phyloP scores from a whole-genome alignment of 2,797 vertebrate species.

The Catostomus latipinnis region DNA sequence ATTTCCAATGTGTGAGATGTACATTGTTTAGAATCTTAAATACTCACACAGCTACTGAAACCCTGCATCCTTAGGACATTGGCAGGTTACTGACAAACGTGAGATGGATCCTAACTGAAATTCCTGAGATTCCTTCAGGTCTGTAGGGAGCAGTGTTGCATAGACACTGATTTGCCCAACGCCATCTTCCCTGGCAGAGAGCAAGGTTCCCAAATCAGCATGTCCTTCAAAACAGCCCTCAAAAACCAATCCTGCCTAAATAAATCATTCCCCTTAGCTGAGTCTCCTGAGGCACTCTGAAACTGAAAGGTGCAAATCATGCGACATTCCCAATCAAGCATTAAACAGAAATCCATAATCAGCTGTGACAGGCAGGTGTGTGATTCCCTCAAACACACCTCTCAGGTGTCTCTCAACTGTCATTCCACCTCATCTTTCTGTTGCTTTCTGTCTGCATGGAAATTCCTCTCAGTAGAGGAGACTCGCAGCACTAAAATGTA shows the following conservation, averaged over 20 bases:
- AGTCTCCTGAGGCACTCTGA: constrained; percentile 61
- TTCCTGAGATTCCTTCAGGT: constrained; percentile 33
- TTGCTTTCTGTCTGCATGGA: constrained; percentile 55
- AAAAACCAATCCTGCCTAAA: constrained; percentile 49
- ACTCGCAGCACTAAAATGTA: constrained; percentile 32
- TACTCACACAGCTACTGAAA: too few relatives aligned
- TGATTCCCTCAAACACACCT: constrained; percentile 63
- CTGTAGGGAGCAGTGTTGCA: constrained; percentile 73
- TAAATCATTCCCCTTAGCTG: constrained; percentile 60
- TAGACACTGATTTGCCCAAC: constrained; percentile 48
- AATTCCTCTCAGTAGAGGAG: constrained; percentile 55
- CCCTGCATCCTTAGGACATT: too few relatives aligned
- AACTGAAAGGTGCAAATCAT: constrained; percentile 40
- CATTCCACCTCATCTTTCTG: constrained; percentile 59
- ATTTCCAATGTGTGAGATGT: too few relatives aligned
- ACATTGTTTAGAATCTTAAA: too few relatives aligned
- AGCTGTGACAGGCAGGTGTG: constrained; percentile 49
- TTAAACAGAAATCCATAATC: constrained; percentile 59
- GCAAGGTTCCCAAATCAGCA: constrained; percentile 37
- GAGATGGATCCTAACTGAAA: background rate
- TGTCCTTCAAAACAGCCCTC: constrained; percentile 36
- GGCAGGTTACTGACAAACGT: background rate
- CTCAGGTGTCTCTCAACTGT: constrained; percentile 68
- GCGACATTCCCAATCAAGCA: constrained; percentile 47
- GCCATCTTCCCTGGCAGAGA: constrained; percentile 14